Evolutionary conservation across 2,888 invertebrate species (phyloP).

Genomic region (Phalera bucephala): DNA sequence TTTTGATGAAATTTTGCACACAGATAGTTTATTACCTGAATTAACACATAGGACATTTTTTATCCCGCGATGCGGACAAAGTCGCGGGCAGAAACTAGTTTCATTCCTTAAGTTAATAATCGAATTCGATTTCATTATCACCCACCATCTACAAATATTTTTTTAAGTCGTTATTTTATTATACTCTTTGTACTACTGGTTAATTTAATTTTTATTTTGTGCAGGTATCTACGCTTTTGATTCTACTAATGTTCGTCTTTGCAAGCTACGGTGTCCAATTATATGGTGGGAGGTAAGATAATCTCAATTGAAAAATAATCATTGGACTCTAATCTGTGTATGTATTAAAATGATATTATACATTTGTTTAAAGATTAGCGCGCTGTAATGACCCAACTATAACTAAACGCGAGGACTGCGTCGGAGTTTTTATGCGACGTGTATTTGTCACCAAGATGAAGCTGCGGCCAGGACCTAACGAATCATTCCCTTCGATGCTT

Average conservation of each 20-base stretch:
- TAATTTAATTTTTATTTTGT: slow-evolving; percentile 14
- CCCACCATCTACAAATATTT: too few relatives aligned
- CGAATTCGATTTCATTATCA: too few relatives aligned
- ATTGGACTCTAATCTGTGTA: too few relatives aligned
- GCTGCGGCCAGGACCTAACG: slow-evolving; percentile 90
- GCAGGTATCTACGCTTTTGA: slow-evolving; percentile 96
- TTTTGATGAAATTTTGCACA: too few relatives aligned
- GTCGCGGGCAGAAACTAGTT: too few relatives aligned
- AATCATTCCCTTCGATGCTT: slow-evolving; percentile 96
- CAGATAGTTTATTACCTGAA: too few relatives aligned
- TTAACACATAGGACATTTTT: too few relatives aligned
- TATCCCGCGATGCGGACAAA: too few relatives aligned
- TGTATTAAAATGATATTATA: too few relatives aligned
- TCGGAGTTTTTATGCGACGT: slow-evolving; percentile 96
- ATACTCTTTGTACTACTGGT: too few relatives aligned
- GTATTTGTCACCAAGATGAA: slow-evolving; percentile 99
- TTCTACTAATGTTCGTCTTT: slow-evolving; percentile 99
- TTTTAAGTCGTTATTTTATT: too few relatives aligned
- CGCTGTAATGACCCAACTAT: slow-evolving; percentile 98
- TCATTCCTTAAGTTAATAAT: too few relatives aligned
- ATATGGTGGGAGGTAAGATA: slow-evolving; percentile 90
- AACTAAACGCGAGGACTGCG: slow-evolving; percentile 91
- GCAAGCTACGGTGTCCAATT: slow-evolving; percentile 99
- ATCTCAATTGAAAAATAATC: background rate
- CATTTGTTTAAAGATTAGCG: slow-evolving; percentile 86